Evolutionary conservation across 2,113 vertebrate species (phyloP).

Genomic region (Scatophagus argus): DNA sequence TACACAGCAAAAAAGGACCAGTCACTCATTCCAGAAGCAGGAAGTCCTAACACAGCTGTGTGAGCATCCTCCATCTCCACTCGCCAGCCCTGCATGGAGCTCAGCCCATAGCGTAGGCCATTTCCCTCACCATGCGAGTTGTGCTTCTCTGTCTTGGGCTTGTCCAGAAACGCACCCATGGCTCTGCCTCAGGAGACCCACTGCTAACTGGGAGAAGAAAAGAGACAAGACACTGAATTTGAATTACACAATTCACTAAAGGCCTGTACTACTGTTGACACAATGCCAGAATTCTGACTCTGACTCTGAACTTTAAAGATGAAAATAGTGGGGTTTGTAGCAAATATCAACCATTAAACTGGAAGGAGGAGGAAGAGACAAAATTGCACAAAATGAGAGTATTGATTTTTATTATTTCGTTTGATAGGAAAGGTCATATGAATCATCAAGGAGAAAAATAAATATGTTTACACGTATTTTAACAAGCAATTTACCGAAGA

Average conservation of each 20-base stretch:
- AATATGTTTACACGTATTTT: background rate
- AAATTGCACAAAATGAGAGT: background rate
- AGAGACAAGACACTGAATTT: background rate
- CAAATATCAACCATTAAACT: background rate
- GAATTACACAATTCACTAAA: background rate
- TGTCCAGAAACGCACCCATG: constrained; percentile 99
- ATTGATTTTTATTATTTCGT: background rate
- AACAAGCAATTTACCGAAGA: no score
- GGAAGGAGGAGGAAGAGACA: background rate
- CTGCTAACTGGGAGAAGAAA: constrained; percentile 77
- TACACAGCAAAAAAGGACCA: constrained; percentile 99
- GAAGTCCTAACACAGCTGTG: constrained; percentile 94
- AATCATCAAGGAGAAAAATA: background rate
- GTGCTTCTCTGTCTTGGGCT: constrained; percentile 99
- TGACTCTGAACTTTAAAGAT: no score
- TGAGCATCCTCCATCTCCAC: constrained; percentile 99
- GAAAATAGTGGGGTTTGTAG: no score
- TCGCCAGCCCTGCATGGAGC: constrained; percentile 99
- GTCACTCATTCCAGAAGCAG: constrained; percentile 90
- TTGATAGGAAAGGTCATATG: background rate
- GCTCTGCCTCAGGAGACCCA: constrained; percentile 79
- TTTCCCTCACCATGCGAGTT: constrained; percentile 95
- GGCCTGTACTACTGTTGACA: background rate
- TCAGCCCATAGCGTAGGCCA: constrained; percentile 93
- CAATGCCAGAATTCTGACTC: background rate